Percentiles rank a stretch among this genome's conserved stretches.
phyloP scores from a whole-genome alignment of 2,113 vertebrate species.

The Bagarius yarrelli region DNA sequence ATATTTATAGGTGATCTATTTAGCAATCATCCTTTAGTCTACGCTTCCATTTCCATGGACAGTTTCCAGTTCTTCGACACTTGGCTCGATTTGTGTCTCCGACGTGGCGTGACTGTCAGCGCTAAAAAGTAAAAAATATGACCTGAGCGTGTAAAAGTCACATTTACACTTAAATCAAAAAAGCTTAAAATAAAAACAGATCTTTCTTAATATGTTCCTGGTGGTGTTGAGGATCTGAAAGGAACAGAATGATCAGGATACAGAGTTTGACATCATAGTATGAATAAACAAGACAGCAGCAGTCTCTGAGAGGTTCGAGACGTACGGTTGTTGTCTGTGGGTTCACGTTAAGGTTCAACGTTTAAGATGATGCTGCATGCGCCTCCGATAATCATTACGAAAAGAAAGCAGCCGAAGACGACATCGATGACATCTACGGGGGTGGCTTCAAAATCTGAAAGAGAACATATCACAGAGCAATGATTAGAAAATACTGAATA shows the following conservation, averaged over 20 bases:
- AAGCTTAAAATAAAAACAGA: background rate
- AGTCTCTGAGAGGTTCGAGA: background rate
- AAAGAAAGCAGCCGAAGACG: slow-evolving; percentile 64
- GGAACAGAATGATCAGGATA: slow-evolving; percentile 11
- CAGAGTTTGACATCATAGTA: background rate
- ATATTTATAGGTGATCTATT: background rate
- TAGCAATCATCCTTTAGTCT: slow-evolving; percentile 4
- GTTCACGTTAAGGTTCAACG: background rate
- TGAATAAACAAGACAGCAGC: background rate
- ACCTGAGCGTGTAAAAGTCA: background rate
- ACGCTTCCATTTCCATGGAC: slow-evolving; percentile 35
- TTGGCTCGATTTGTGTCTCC: background rate
- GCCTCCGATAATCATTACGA: slow-evolving; percentile 53
- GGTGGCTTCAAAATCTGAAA: slow-evolving; percentile 42
- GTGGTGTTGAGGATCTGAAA: slow-evolving; percentile 52
- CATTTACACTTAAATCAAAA: background rate
- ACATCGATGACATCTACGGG: slow-evolving; percentile 57
- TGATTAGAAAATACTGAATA: background rate
- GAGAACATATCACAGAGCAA: background rate
- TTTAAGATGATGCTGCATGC: slow-evolving; percentile 46
- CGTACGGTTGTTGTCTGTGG: background rate
- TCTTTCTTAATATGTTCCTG: slow-evolving; percentile 30
- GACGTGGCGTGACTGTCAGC: background rate
- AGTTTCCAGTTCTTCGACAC: slow-evolving; percentile 11
- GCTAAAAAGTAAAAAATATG: slow-evolving; percentile 14